Base-by-base conservation (phyloP, 2,113 vertebrate genomes). In the Antigone vipio region DNA sequence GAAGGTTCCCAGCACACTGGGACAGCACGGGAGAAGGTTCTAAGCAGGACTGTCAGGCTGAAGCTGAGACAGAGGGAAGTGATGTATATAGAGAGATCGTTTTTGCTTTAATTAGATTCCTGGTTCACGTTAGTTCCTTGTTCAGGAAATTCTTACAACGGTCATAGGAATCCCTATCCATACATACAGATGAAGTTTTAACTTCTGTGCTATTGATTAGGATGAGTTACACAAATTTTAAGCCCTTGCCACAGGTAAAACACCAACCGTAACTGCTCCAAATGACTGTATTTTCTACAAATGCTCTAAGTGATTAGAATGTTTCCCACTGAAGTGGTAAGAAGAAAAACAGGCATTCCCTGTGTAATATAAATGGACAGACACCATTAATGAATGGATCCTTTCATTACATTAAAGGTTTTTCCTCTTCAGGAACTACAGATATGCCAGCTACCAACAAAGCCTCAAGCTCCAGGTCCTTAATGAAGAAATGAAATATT, bases 31-130 rank as follows among this genome's bases (percentile, higher is more conserved):
- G 45, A 84, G 24, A 63, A 83, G 29, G 19, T 30, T 42, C 49
- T 44, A 35, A 82, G 45, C 38, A 67, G 78, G 27, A 75, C 53
- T 67, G 19, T 53, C 44, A 86, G 59, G 26, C 40, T 83, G 59
- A 84, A 76, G 53, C 40, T 69, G 50, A 80, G 34, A 71, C n/a
- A 66, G 34, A 82, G 16, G 21, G 38, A 85, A 67, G 30, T 1
- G 0, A 83, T 11, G 7, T 34, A 27, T 7, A 60, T 0, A 40
- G 2, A 63, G 11, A 45, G 74, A 49, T 12, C 0, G 0, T 9
- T 89, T 88, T 80, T 52, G 56, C 38, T 55, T n/a, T 45, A 22
- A 58, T 42, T 44, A 29, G 32, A 24, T 58, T 89, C 17, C 69
- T 59, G 13, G n/a, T 81, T 74, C n/a, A 44, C 0, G 0, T 52